Evolutionary conservation across 2,797 vertebrate species (phyloP), one percentile per base, ranked within the genome.

Genomic region (Gymnothorax reevesii): DNA sequence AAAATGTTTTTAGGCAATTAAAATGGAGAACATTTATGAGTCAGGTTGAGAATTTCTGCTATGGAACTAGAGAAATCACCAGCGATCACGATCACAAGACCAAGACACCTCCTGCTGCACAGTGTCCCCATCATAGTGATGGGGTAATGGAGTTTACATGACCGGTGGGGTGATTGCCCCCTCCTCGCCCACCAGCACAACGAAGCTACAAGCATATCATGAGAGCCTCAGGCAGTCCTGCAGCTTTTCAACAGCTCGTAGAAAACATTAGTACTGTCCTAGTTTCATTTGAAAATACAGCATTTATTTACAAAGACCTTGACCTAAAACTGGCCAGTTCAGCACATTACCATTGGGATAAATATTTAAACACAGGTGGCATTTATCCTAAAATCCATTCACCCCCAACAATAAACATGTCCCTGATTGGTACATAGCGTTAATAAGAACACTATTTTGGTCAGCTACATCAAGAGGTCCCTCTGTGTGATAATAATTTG

Each of bases 301-400:
- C 73, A 77, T 77, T 82, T 22, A 55, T 25, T 82, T 55, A 82
- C 79, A n/a, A 22, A 57, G 54, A 82, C 52, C 79, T 57, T 55
- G 22, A 82, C 79, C 22, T 82, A 3, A 54, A 82, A 54, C 52
- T 12, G 52, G 17, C 52, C 79, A n/a, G 79, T 25, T 10, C 54
- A 82, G 79, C 13, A 57, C 54, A 57, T 57, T 57, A 15, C 54
- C 55, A 25, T 20, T 7, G 10, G 79, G 79, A 57, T n/a, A 82
- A 82, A 82, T 57, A 55, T 82, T 55, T 82, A 82, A 57, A 82
- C 52, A 57, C 22, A 57, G 73, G 15, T 52, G 54, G 57, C 52
- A 12, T 20, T n/a, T 25, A 57, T 57, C 52, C 54, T 82, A 10
- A 80, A 54, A 8, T 52, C 77, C 2, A 55, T 57, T 55, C 54